These are phyloP conservation scores for Lacanobia oleracea DNA, from an alignment of 2,888 invertebrate genomes.

Conservation along the genomic window DNA sequence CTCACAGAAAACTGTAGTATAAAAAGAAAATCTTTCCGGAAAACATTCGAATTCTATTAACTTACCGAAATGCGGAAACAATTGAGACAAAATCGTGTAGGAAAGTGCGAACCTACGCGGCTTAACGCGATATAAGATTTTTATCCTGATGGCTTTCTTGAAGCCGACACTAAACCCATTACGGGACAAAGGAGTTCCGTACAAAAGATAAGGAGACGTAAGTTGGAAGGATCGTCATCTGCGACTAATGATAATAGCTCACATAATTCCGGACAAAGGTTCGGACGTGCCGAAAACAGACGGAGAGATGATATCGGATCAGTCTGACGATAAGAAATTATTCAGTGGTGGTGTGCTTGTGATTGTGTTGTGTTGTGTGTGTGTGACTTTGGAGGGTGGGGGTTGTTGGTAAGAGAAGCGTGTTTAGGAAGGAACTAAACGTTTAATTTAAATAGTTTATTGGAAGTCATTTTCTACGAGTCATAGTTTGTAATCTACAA, in stretches of 20 bases:
- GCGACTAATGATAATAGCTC: conserved; percentile 80
- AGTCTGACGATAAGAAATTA: conserved; percentile 51
- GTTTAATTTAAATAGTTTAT: neutral
- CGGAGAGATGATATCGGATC: conserved; percentile 54
- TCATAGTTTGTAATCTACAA: no score
- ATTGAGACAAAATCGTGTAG: conserved; percentile 45
- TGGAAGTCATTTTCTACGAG: no score
- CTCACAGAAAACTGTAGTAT: neutral
- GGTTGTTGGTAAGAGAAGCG: no score
- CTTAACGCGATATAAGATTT: conserved; percentile 54
- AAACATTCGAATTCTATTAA: conserved; percentile 43
- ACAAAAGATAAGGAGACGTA: conserved; percentile 75
- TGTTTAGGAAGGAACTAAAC: neutral
- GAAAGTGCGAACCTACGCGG: conserved; percentile 45
- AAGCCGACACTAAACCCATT: conserved; percentile 71
- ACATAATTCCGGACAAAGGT: conserved; percentile 72
- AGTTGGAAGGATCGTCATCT: conserved; percentile 75
- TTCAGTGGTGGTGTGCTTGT: conserved; percentile 25
- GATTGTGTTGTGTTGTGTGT: conserved; percentile 24
- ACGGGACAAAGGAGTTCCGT: conserved; percentile 72
- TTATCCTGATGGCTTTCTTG: conserved; percentile 56
- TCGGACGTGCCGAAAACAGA: conserved; percentile 69
- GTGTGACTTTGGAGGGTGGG: neutral
- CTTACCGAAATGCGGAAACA: conserved; percentile 43
- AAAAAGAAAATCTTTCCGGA: neutral